Conservation (phyloP, 2,113 vertebrate genomes). For the Clarias gariepinus region DNA sequence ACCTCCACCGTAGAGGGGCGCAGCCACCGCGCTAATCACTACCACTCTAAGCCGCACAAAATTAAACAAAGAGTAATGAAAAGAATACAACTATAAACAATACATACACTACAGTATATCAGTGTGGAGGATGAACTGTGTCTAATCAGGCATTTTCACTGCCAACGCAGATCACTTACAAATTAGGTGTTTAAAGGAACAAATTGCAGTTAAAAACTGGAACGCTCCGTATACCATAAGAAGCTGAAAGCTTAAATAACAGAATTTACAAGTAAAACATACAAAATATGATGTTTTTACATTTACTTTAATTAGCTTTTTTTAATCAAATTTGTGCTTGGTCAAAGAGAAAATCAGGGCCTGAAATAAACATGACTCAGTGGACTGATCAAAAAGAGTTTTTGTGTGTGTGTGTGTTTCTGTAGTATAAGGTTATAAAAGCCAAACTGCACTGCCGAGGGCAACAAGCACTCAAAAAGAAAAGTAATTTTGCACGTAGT, state of each 20-base stretch:
- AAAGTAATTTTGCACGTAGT: background rate
- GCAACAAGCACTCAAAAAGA: background rate
- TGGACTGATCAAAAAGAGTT: background rate
- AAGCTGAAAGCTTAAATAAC: background rate
- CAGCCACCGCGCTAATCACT: too few species aligned
- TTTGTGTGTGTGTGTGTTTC: background rate
- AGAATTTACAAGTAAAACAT: background rate
- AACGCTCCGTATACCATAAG: too few species aligned
- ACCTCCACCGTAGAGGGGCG: too few species aligned
- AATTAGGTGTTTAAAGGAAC: too few species aligned
- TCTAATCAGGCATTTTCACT: too few species aligned
- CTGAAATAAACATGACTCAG: background rate
- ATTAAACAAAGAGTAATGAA: background rate
- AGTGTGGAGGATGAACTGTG: too few species aligned
- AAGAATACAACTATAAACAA: background rate
- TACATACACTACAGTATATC: background rate
- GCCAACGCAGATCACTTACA: too few species aligned
- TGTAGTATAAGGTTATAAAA: background rate
- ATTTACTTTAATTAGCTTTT: background rate
- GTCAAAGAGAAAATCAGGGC: background rate
- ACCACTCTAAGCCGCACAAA: too few species aligned
- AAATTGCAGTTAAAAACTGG: too few species aligned
- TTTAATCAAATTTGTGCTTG: background rate
- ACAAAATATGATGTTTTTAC: background rate
- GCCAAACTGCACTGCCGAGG: background rate